phyloP scores from a whole-genome alignment of 2,888 invertebrate species.

The Hypselothyrea guttata region DNA sequence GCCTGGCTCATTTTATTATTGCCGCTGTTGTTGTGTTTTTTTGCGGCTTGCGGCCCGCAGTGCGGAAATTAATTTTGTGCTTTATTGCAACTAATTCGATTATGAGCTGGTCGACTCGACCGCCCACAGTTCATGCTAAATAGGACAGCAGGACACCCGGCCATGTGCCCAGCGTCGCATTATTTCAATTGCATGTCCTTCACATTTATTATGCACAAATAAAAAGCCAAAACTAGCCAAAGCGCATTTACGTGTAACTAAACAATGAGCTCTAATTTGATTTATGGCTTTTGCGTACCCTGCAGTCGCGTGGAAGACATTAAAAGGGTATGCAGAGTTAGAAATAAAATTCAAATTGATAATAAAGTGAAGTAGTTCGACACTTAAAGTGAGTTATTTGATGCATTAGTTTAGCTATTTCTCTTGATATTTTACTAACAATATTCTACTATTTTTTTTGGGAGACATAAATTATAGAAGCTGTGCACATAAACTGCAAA shows the following conservation, averaged over 20 bases:
- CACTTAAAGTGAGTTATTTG: no score
- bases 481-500: slow-evolving; percentile 38
- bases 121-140: slow-evolving; percentile 30
- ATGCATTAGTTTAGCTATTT: no score
- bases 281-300: no score
- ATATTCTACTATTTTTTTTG: slow-evolving; percentile 7
- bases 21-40: slow-evolving; percentile 38
- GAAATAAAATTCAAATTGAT: no score
- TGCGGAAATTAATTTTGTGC: slow-evolving; percentile 74
- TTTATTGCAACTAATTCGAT: slow-evolving; percentile 75
- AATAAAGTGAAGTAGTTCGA: no score
- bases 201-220: no score
- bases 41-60: slow-evolving; percentile 46
- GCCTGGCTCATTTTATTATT: slow-evolving; percentile 28
- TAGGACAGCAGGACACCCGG: slow-evolving; percentile 5
- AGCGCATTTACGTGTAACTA: not conserved
- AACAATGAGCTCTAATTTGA: no score
- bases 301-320: no score
- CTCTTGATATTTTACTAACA: no score
- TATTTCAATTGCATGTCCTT: no score
- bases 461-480: slow-evolving; percentile 19
- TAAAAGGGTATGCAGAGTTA: no score
- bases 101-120: slow-evolving; percentile 43
- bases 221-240: slow-evolving; percentile 3
- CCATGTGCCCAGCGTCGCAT: no score